Conservation (phyloP, 2,113 vertebrate genomes). For the Gobio gobio region DNA sequence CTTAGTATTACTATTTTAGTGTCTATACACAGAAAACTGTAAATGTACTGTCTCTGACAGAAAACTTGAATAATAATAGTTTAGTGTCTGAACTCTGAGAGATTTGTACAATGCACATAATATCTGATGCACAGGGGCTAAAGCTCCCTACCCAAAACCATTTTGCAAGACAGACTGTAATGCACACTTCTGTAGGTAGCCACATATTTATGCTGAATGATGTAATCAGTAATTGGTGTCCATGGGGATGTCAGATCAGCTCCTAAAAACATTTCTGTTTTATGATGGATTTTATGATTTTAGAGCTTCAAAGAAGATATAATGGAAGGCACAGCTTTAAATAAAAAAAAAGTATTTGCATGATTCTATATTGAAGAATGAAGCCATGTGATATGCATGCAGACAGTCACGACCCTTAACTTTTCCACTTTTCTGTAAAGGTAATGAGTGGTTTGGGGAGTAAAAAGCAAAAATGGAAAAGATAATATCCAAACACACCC, state of each 20-base stretch:
- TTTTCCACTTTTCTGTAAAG: background rate
- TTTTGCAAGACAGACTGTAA: conserved; percentile 8
- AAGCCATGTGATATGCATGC: background rate
- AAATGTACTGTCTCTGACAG: background rate
- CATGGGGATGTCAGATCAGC: background rate
- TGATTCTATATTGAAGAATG: background rate
- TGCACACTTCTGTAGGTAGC: background rate
- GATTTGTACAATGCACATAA: background rate
- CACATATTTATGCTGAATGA: conserved; percentile 23
- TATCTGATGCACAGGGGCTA: background rate
- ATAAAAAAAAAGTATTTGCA: background rate
- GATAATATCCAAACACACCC: conserved; percentile 25
- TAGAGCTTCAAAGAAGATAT: background rate
- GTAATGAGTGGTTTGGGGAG: conserved; percentile 1
- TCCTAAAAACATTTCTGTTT: too few relatives aligned
- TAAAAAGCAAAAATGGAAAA: conserved; percentile 11
- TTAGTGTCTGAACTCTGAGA: background rate
- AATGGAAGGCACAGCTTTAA: background rate
- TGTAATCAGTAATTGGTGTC: background rate
- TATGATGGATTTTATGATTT: background rate
- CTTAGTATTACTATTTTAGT: background rate
- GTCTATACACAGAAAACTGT: background rate
- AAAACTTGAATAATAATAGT: background rate
- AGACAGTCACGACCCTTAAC: background rate
- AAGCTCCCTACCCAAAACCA: background rate